Evolutionary conservation across 2,113 vertebrate genomes (phyloP), one percentile per base, ranked within the genome.

Genomic region (Seriola quinqueradiata): DNA sequence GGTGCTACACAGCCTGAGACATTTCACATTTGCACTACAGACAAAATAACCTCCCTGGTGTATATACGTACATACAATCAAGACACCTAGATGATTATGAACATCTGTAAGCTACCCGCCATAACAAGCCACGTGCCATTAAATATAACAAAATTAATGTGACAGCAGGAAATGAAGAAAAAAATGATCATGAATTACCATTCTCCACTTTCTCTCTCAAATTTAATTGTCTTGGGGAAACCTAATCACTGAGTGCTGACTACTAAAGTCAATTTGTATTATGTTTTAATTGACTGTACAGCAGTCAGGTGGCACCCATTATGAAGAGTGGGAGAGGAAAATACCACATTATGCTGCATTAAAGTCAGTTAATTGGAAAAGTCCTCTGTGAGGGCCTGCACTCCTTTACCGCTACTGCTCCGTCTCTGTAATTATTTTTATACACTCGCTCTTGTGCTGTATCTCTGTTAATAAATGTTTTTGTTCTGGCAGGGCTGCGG

Each of bases 261-360:
- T 90, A 86, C 87, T 90, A 88, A 85, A 90, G 80, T 89, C 69
- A 87, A 76, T 92, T 91, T 93, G 83, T 89, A 89, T 93, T 89
- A 77, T 87, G 78, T 88, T 87, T 91, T 92, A 93, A 93, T 94
- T 91, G 86, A 92, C 83, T 87, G 77, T 89, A 87, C 64, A 79
- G 84, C 75, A 89, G 81, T 83, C 77, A 79, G 91, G 75, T 88
- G 79, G 82, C 75, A 70, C 77, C 77, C 84, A 89, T 91, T 92
- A 92, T 89, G 77, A 78, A 76, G 79, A 84, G 81, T 60, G 83
- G 84, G 81, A 77, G 79, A 84, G 70, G 82, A 90, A 87, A 87
- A 84, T 74, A 73, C 82, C 69, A 76, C 87, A 91, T 92, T 90
- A 89, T 70, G 48, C 70, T 87, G 75, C 83, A 90, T 92, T 91